Evolutionary conservation across 2,888 invertebrate species (phyloP).

Genomic region (Merodon equestris): DNA sequence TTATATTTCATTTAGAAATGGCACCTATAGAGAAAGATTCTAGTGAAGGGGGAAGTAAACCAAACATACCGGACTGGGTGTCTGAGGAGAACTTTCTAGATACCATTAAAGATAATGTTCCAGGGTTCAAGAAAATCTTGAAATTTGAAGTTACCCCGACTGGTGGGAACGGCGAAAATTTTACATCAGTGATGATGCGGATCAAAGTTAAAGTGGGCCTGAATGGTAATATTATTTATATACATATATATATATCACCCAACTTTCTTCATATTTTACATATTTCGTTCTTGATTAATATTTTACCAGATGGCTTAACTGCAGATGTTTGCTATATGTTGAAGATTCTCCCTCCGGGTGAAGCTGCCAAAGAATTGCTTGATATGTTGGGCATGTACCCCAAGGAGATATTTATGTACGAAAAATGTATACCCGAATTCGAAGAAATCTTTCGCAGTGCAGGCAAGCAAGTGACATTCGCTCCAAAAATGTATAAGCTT

Average conservation of each 20-base stretch:
- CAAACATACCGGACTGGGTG: constrained; percentile 49
- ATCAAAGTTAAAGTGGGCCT: constrained; percentile 70
- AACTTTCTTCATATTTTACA: no score
- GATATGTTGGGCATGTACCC: constrained; percentile 73
- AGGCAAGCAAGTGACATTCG: constrained; percentile 72
- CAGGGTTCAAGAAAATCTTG: constrained; percentile 68
- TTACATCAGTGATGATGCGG: constrained; percentile 72
- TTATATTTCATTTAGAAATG: no score
- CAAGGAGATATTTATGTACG: constrained; percentile 76
- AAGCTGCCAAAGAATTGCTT: constrained; percentile 53
- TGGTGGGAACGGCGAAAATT: constrained; percentile 74
- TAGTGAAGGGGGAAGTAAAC: not conserved
- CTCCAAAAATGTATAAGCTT: constrained; percentile 73
- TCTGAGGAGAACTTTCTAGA: constrained; percentile 68
- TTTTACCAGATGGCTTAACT: constrained; percentile 66
- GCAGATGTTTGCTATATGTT: constrained; percentile 72
- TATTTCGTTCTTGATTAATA: not conserved
- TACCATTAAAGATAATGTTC: constrained; percentile 70
- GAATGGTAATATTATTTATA: no score
- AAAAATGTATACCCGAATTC: constrained; percentile 73
- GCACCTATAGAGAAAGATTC: no score
- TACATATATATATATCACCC: no score
- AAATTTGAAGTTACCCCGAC: constrained; percentile 70
- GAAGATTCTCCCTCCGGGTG: constrained; percentile 72
- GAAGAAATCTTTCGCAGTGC: constrained; percentile 73